phyloP scores from a whole-genome alignment of 2,797 vertebrate genomes.

The Clarias pachynema region DNA sequence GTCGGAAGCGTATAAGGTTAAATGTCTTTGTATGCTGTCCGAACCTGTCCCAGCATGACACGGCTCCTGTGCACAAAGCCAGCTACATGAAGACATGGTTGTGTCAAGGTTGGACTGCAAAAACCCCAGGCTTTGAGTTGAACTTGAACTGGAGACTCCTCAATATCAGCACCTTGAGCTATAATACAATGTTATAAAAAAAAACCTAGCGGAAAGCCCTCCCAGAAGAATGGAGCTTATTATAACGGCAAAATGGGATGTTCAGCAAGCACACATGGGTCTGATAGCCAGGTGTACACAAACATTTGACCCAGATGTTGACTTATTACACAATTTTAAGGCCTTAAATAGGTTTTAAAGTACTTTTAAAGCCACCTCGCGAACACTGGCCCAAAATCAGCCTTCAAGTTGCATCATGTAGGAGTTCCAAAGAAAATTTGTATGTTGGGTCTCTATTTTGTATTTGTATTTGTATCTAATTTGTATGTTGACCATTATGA shows the following conservation, averaged over 20 bases:
- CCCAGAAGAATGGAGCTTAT: neutral
- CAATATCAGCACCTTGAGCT: neutral
- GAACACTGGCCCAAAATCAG: neutral
- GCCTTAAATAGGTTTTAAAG: neutral
- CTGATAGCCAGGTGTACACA: neutral
- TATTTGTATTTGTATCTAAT: neutral
- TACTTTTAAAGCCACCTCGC: neutral
- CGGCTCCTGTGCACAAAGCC: neutral
- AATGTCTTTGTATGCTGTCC: neutral
- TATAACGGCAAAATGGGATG: neutral
- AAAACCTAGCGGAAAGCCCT: neutral
- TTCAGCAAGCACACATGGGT: neutral
- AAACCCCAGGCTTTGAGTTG: neutral
- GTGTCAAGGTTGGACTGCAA: neutral
- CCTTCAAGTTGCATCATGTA: neutral
- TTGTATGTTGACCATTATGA: neutral
- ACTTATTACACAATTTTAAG: neutral
- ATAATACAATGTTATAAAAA: no score
- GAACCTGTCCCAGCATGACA: neutral
- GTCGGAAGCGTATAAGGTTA: neutral
- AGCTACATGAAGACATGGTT: neutral
- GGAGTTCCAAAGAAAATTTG: neutral
- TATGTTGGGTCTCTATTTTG: neutral
- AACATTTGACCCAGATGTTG: neutral
- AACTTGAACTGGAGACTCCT: neutral